Percentiles rank a stretch among this genome's conserved stretches.
These are phyloP conservation scores for Phoeniculus purpureus DNA, from an alignment of 2,797 vertebrate species.

Conservation along the genomic window DNA sequence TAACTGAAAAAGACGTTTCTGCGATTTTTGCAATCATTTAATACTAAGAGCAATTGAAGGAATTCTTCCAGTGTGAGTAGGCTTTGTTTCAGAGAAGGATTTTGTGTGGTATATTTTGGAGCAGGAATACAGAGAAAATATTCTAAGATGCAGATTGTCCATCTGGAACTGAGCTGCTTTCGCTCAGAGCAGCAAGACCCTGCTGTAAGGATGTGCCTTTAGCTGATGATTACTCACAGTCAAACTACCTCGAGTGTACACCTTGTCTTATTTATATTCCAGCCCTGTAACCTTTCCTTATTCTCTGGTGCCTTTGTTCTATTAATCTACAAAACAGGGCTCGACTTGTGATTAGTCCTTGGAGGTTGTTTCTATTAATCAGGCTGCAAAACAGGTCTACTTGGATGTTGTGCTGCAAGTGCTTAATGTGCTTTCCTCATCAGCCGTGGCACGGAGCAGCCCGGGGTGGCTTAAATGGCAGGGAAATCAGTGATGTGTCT, in stretches of 20 bases:
- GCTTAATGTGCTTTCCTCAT: slow-evolving; percentile 63
- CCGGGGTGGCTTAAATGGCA: slow-evolving; percentile 26
- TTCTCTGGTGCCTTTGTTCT: slow-evolving; percentile 77
- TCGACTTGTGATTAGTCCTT: slow-evolving; percentile 80
- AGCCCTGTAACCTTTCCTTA: slow-evolving; percentile 54
- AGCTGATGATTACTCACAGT: slow-evolving; percentile 35
- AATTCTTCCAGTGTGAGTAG: neutral
- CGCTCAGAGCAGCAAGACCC: neutral
- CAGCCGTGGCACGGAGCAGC: slow-evolving; percentile 29
- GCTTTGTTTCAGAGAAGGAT: neutral
- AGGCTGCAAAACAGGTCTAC: slow-evolving; percentile 76
- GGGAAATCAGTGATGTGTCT: slow-evolving; percentile 35
- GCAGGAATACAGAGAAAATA: neutral
- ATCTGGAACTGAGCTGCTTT: slow-evolving; percentile 2
- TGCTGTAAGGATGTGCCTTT: neutral
- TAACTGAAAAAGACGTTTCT: neutral
- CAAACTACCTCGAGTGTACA: slow-evolving; percentile 49
- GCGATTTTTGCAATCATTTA: neutral
- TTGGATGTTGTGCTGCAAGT: slow-evolving; percentile 66
- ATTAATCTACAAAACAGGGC: slow-evolving; percentile 80
- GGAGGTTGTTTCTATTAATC: slow-evolving; percentile 81
- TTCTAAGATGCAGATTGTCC: neutral
- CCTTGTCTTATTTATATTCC: slow-evolving; percentile 80
- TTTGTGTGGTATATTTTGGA: neutral
- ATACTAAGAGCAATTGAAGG: neutral